A percentile compares a stretch with the other conserved stretches of the same genome.
These are phyloP conservation scores for Hemitrygon akajei DNA, from an alignment of 2,797 vertebrate species.

Conservation along the genomic window DNA sequence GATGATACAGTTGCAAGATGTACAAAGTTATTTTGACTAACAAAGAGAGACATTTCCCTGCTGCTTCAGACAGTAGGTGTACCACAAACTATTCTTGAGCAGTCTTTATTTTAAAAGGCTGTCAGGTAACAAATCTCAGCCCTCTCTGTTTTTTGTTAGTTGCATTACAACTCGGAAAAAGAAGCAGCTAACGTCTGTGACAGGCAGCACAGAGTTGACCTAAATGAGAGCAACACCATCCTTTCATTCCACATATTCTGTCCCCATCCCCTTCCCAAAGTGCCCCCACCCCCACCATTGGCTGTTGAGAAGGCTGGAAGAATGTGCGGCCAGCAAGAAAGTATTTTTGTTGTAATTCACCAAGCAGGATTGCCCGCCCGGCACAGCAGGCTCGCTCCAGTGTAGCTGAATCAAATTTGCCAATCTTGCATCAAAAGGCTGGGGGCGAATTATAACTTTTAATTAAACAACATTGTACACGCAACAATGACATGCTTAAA, in stretches of 20 bases:
- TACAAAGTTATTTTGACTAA: background rate
- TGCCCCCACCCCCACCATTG: background rate
- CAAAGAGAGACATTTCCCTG: background rate
- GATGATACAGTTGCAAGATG: background rate
- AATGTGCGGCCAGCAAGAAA: background rate
- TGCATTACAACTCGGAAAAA: background rate
- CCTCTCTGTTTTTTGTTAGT: background rate
- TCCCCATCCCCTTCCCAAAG: background rate
- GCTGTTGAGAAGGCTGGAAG: background rate
- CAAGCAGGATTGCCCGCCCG: background rate
- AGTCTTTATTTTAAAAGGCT: background rate
- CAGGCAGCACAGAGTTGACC: background rate
- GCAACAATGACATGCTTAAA: slow-evolving; percentile 27
- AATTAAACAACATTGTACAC: slow-evolving; percentile 5
- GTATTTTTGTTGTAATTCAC: background rate
- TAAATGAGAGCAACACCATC: background rate
- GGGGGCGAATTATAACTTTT: slow-evolving; percentile 34
- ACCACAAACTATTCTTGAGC: background rate
- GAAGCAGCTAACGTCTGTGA: background rate
- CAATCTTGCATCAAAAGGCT: slow-evolving; percentile 19
- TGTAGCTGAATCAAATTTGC: slow-evolving; percentile 21
- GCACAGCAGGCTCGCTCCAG: background rate
- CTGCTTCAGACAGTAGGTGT: background rate
- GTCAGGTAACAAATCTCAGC: background rate
- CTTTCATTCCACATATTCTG: background rate